Percentiles rank a stretch among this genome's conserved stretches.
Conservation (phyloP, 2,888 invertebrate species). For the Leucophora obtusa region DNA sequence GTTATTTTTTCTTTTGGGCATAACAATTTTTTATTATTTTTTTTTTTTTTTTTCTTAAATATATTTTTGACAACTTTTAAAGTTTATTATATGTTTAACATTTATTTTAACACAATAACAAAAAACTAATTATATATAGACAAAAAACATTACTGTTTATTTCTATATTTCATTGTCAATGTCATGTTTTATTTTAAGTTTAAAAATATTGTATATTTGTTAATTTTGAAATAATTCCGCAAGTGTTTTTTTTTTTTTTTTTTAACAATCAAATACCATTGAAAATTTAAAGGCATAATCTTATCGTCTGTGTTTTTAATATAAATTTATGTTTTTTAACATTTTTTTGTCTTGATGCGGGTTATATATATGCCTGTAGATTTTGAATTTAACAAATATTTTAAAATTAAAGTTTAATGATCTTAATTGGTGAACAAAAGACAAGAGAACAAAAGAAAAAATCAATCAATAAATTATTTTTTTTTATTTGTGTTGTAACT, state of each 20-base stretch:
- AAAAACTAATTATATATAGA: not conserved
- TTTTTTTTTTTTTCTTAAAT: no score
- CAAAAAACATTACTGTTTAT: not conserved
- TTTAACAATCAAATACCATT: not conserved
- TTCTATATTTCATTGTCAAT: not conserved
- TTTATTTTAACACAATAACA: not conserved
- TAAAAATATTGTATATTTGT: not conserved
- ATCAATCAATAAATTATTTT: not conserved
- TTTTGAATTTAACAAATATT: not conserved
- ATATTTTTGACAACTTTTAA: not conserved
- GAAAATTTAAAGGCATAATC: not conserved
- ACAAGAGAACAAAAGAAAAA: not conserved
- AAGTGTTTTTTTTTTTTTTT: not conserved
- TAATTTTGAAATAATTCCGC: not conserved
- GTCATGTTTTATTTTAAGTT: not conserved
- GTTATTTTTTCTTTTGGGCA: not conserved
- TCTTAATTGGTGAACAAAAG: not conserved
- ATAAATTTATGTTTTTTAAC: no score
- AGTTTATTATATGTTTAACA: not conserved
- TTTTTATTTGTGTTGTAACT: no score
- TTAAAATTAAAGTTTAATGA: not conserved
- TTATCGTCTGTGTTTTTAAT: not conserved
- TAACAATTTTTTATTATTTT: not conserved
- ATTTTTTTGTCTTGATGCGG: not conserved
- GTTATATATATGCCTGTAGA: not conserved